Conservation (phyloP, 30 jellyfish, hydroid and myxozoan species). For the Turritopsis dohrnii region DNA sequence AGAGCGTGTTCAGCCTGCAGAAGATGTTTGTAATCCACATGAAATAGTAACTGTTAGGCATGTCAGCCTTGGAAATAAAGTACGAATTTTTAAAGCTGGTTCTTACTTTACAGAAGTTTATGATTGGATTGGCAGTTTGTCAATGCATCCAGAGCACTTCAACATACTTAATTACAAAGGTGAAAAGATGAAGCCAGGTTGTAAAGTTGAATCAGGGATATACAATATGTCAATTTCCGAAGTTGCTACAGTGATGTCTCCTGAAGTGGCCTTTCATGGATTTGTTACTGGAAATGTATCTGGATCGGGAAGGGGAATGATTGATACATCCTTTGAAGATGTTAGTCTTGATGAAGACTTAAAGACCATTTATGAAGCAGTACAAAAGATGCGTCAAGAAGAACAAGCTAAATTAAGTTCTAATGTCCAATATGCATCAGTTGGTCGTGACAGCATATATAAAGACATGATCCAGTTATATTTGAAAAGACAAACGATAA, state of each 20-base stretch:
- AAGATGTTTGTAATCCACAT: neutral
- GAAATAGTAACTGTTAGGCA: neutral
- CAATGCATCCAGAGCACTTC: neutral
- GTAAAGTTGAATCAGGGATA: neutral
- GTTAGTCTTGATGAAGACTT: too few relatives aligned
- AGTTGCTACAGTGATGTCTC: conserved; percentile 1
- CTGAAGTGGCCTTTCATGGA: conserved; percentile 5
- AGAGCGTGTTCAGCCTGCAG: neutral
- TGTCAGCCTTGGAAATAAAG: neutral
- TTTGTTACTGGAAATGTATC: too few relatives aligned
- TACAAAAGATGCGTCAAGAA: neutral
- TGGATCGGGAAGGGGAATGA: neutral
- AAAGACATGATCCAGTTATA: too few relatives aligned
- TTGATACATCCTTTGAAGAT: too few relatives aligned
- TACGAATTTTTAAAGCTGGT: neutral
- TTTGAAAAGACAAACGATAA: neutral
- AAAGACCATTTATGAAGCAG: too few relatives aligned
- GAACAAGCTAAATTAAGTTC: neutral
- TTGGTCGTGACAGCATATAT: neutral
- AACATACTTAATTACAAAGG: too few relatives aligned
- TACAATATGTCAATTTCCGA: neutral
- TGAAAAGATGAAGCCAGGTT: neutral
- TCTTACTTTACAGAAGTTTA: neutral
- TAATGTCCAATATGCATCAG: neutral
- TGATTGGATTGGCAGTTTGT: conserved; percentile 9